These are phyloP conservation scores for Poicephalus gulielmi DNA, from an alignment of 2,113 vertebrate species.

Conservation along the genomic window DNA sequence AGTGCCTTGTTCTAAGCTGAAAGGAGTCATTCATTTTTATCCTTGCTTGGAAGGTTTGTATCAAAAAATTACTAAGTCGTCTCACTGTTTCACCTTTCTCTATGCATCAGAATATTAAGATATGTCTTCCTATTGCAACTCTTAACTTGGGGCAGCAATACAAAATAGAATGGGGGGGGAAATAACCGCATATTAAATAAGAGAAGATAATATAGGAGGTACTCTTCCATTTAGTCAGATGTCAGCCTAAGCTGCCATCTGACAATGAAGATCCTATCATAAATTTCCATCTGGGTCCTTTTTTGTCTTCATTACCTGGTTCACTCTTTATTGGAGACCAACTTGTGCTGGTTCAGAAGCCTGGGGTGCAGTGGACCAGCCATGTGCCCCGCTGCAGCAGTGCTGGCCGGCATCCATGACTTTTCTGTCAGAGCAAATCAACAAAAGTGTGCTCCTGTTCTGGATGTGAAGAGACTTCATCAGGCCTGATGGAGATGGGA, in stretches of 20 bases:
- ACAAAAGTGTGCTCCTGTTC: accelerated
- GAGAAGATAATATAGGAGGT: not conserved
- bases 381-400: accelerated
- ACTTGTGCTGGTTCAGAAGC: not conserved
- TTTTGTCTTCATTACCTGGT: not conserved
- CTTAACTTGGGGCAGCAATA: not conserved
- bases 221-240: not conserved
- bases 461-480: not conserved
- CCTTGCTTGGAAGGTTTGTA: not conserved
- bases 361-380: not conserved
- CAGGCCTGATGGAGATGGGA: not conserved
- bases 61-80: not conserved
- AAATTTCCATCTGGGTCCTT: not conserved
- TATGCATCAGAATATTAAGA: not conserved
- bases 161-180: accelerated
- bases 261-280: not conserved
- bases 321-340: not conserved
- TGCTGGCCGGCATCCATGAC: not conserved
- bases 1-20: not conserved
- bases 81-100: not conserved
- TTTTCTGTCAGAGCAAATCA: accelerated
- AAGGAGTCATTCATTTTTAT: not conserved
- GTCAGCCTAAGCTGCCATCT: not conserved
- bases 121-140: not conserved
- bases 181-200: not conserved